Conservation (phyloP, 1,140 invertebrate genomes). For the Microvelia longipes region DNA sequence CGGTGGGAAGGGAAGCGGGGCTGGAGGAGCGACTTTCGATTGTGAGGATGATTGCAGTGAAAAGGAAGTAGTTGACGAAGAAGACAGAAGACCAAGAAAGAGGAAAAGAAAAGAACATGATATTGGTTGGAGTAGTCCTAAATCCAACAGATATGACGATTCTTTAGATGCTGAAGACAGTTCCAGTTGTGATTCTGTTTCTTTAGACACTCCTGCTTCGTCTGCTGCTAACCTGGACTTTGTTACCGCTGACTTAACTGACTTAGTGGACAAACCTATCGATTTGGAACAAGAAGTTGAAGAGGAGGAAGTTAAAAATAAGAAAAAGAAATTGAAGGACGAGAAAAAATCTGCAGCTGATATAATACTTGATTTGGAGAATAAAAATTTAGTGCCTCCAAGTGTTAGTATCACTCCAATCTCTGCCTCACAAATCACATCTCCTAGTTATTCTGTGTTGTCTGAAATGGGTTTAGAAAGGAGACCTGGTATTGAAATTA, state of each 20-base stretch:
- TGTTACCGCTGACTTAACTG: constrained; percentile 35
- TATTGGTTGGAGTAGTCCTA: constrained; percentile 27
- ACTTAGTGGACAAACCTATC: constrained; percentile 39
- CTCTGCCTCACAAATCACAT: constrained; percentile 29
- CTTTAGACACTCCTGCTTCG: constrained; percentile 35
- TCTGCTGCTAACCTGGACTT: constrained; percentile 31
- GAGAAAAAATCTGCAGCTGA: constrained; percentile 32
- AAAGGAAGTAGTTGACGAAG: neutral
- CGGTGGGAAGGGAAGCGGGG: neutral
- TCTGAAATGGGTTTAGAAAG: constrained; percentile 44
- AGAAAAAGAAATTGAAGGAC: constrained; percentile 32
- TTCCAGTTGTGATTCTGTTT: constrained; percentile 48
- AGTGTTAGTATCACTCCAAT: constrained; percentile 68
- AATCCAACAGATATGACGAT: constrained; percentile 4
- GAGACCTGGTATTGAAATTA: constrained; percentile 62
- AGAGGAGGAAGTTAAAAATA: constrained; percentile 8
- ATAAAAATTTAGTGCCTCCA: constrained; percentile 39
- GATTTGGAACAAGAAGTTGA: constrained; percentile 8
- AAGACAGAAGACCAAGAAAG: constrained; percentile 31
- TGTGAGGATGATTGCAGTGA: neutral
- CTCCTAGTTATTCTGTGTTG: constrained; percentile 41
- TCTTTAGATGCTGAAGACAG: constrained; percentile 32
- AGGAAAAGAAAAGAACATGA: constrained; percentile 34
- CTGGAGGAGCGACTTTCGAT: neutral
- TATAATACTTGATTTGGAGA: constrained; percentile 28